Percentiles rank a stretch among this genome's conserved stretches.
Conservation (phyloP, 2,797 vertebrate species). For the Sciurus carolinensis region DNA sequence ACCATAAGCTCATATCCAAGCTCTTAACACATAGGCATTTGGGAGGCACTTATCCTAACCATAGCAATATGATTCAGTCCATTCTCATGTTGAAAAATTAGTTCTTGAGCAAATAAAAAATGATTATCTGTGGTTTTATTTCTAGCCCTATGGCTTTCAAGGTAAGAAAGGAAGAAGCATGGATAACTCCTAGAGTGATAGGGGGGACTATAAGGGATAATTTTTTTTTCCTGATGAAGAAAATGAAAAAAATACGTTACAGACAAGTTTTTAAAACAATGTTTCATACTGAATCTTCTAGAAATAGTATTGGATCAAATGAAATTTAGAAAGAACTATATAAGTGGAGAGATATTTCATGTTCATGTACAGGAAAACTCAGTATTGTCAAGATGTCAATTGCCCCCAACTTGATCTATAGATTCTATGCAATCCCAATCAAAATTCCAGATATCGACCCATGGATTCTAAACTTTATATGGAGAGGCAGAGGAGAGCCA, state of each 20-base stretch:
- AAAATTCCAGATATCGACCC: too few species aligned
- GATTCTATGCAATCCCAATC: too few species aligned
- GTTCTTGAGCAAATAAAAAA: neutral
- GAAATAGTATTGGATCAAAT: neutral
- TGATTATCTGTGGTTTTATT: neutral
- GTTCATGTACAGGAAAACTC: too few species aligned
- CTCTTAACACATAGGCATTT: neutral
- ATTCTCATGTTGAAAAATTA: neutral
- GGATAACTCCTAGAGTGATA: neutral
- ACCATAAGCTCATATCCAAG: neutral
- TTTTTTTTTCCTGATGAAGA: constrained; percentile 32
- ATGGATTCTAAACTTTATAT: neutral
- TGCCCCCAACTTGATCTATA: too few species aligned
- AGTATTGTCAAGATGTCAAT: too few species aligned
- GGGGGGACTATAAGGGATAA: neutral
- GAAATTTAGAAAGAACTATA: neutral
- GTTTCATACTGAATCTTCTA: neutral
- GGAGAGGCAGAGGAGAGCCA: too few species aligned
- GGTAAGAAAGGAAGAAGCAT: neutral
- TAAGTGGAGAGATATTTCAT: too few species aligned
- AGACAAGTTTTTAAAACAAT: neutral
- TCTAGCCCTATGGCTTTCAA: neutral
- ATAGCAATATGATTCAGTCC: neutral
- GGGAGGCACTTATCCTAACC: neutral
- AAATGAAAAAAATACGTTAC: constrained; percentile 5